Base-by-base conservation (phyloP, 92 coral and sea anemone genomes). In the Blastomussa wellsi region DNA sequence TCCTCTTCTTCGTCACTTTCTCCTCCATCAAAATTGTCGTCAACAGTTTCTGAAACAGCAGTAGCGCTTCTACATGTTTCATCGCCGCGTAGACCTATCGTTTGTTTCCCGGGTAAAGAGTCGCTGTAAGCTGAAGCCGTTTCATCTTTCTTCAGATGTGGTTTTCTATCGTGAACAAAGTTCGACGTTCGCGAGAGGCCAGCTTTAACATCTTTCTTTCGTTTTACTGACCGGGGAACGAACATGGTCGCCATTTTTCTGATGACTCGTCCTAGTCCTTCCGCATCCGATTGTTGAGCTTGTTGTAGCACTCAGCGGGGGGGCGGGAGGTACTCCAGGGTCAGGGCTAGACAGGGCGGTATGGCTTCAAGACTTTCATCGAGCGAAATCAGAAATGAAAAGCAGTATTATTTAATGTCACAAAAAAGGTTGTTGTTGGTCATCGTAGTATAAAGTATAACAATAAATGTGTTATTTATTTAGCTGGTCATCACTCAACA, bases 1-100 rank as follows among this genome's bases (percentile, higher is more conserved):
- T 88, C 93, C 28, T 95, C 95, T 3, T 93, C 95, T 6, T 69
- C 86, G 19, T 86, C 92, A 29, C 76, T 88, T 29, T 79, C 89
- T 16, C 80, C 80, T 36, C 76, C 81, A 38, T 26, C 60, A 47
- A 44, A 66, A 42, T 38, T 60, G 19, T 49, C 33, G 37, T 81
- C 52, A 24, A 38, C 59, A 31, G 33, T 20, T 36, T 22, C 51
- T 13, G 37, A 13, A 42, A 19, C 36, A 51, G 19, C 19, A 48
- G 64, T 7, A n/a, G 17, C 47, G 42, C 26, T 12, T 33, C 69
- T 9, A 3, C 32, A n/a, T 14, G 39, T 31, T 65, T 57, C 7
- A 12, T 15, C 33, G 37, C 44, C 48, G 44, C 28, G 11, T 39
- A 39, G 44, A 51, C 75, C 68, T 70, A 31, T 49, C 68, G 32